Base-by-base conservation (phyloP, 2,797 vertebrate species). In the Argyrosomus regius region DNA sequence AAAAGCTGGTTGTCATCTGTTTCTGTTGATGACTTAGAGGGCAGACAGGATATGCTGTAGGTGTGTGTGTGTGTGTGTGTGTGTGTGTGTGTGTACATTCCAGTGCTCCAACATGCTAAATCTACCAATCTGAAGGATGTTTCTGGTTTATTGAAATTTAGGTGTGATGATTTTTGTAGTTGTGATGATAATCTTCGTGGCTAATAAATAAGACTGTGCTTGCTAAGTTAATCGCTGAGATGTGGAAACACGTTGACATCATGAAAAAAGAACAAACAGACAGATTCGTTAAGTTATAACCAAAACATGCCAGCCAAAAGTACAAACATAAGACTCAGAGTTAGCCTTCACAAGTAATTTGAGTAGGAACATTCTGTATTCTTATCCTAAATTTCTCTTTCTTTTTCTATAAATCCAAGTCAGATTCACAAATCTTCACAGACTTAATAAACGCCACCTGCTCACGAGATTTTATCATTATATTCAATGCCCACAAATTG, bases 1-100 rank as follows among this genome's bases (percentile, higher is more conserved):
- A 90, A 89, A 86, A 82, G 82, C 82, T 89, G 72, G 64, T 80
- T 83, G 86, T 93, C 87, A 79, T 87, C 77, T 85, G 84, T 87
- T 87, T 91, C 71, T 83, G 78, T 80, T 90, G 88, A 89, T 75
- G 87, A 82, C 83, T 88, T 85, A 41, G 75, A 86, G 81, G 78
- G 67, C 81, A 87, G 50, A 75, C 59, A 83, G 80, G 79, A 90
- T 75, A 22, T 22, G 43, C 24, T 78, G 85, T 74, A 66, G 72
- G 69, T 84, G 5, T 31, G 31, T 31, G 5, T 31, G 31, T 31
- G 28, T 28, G 28, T 28, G 28, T 31, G 69, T 84, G 79, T 82
- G 70, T 68, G 53, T 59, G 43, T 35, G 67, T 84, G 79, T 82
- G 72, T 70, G 50, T 57, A 39, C 54, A 61, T 82, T 78, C 66